Base-by-base conservation (phyloP, 2,888 invertebrate species). In the Drosophila borborema region DNA sequence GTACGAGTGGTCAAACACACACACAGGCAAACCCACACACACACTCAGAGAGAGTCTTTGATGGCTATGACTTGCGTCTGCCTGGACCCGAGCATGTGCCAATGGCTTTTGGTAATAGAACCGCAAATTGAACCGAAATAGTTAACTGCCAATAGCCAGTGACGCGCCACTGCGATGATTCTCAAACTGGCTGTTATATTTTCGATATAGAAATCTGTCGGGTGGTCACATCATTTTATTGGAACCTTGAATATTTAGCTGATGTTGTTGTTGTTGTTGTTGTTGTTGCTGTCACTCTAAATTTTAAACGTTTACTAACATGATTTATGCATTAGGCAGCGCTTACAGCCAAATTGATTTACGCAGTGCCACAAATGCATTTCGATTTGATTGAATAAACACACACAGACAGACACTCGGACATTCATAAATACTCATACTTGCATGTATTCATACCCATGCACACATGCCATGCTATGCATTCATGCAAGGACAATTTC, bases 101-200 rank as follows among this genome's bases (percentile, higher is more conserved):
- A 89, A 84, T 89, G 77, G 71, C 62, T 73, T 45, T 72, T 70
- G 59, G 82, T 76, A 81, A 82, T 86, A 66, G 83, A 87, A 89
- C 81, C 82, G 74, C 88, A 86, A 86, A 87, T 86, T 81, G 88
- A 81, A 80, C 77, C 69, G 70, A 60, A 60, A 80, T 79, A 64
- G 64, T 73, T 67, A 77, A 59, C 62, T 49, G 64, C 40, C 55
- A 45, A 63, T 63, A 23, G 63, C 38, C 40, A 55, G 34, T 38
- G 18, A 46, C 31, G n/a, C 38, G n/a, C 12, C 46, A 23, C 36
- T 1, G 9, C 8, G 65, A n/a, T n/a, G 66, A 16, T 31, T 45
- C 43, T 41, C 28, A 23, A 34, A 10, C 43, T 18, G 28, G 40
- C 40, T 28, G 43, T 9, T n/a, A 51, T 60, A 43, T 34, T 18